Base-by-base conservation (phyloP, 2,888 invertebrate species). In the Branchipolynoe longqiensis region DNA sequence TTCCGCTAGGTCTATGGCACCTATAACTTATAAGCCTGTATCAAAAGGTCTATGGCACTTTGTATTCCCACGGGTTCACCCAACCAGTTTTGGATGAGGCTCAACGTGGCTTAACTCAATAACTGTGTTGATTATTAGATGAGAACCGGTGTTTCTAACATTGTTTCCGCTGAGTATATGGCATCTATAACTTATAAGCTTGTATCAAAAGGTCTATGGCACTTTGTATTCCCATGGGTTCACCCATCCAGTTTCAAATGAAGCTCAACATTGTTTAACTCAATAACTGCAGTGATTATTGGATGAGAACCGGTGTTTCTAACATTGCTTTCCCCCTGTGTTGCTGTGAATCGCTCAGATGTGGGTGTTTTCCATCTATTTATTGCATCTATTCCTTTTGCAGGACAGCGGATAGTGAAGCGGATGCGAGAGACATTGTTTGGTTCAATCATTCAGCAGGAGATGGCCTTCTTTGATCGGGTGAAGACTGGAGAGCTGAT, bases 401-500 rank as follows among this genome's bases (percentile, higher is more conserved):
- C 92, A 96, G 98, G 98, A 31, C 96, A 98, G 91, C 95, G 97
- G 91, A 97, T 98, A 94, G 97, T 98, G 0, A 96, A 97, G 90
- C 94, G 95, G 3, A 94, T 99, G 58, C 95, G 98, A 83, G 96
- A 96, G 88, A 95, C 96, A 89, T 95, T 97, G 0, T 98, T 97
- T 93, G 94, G 95, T 8, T 95, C 97, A 0, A 96, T 98, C 92
- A 94, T 98, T 88, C 95, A 95, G 83, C 98, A 98, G 93, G 98
- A 98, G 93, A 95, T 97, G 1, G 97, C 96, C 0, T 98, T 98
- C 96, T 98, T 98, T 93, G 97, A 98, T 91, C 96, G 95, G 90
- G 96, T 96, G 58, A 97, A 97, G 86, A 98, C 98, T 0, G 98
- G 99, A 0, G 98, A 98, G 94, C 94, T 99, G 74, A 96, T 99